Evolutionary conservation across 1,140 invertebrate species (phyloP).

Genomic region (Holcopasites calliopsidis): DNA sequence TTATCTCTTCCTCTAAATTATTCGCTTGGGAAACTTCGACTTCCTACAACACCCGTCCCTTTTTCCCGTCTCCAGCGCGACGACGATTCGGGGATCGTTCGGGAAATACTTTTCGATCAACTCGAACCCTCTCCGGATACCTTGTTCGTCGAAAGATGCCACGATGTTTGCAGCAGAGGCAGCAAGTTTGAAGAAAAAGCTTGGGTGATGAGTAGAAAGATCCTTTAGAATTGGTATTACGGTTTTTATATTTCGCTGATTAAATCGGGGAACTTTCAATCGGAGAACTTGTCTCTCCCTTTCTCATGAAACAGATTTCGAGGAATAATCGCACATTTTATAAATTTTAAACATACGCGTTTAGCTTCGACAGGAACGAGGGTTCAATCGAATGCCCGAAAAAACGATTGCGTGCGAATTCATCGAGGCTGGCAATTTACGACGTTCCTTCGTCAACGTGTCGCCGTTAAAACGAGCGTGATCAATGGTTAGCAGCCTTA

Average conservation of each 20-base stretch:
- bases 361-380: no score
- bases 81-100: not conserved
- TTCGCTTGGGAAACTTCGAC: slow-evolving; percentile 56
- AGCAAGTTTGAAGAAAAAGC: no score
- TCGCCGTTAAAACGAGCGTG: not conserved
- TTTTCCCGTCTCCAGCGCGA: not conserved
- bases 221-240: no score
- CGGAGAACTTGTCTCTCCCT: no score
- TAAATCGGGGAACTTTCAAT: no score
- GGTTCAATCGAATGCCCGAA: no score
- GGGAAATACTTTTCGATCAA: slow-evolving; percentile 20
- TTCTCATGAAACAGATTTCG: no score
- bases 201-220: no score
- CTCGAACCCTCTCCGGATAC: no score
- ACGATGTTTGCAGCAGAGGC: not conserved
- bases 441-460: not conserved
- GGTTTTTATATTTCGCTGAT: no score
- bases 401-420: not conserved
- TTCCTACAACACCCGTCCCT: slow-evolving; percentile 25
- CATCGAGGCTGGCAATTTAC: not conserved
- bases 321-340: no score
- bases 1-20: slow-evolving; percentile 74
- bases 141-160: not conserved
- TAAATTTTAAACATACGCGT: no score
- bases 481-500: not conserved